Evolutionary conservation across 1,140 invertebrate species (phyloP), one percentile per base, ranked within the genome.

Genomic region (Rhyzopertha dominica): DNA sequence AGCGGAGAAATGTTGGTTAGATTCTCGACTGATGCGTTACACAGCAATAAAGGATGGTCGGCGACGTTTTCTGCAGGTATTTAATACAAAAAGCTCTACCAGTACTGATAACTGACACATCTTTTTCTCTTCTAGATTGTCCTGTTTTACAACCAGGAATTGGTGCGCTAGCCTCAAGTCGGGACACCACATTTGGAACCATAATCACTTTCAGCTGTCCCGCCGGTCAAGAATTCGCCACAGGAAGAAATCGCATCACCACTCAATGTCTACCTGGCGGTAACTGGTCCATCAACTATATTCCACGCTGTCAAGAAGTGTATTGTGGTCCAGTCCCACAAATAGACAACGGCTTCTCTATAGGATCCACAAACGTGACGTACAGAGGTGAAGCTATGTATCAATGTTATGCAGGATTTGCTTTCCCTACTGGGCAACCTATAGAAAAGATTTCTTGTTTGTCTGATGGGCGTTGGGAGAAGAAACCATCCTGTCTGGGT

Each of bases 321-420:
- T 98, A 97, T 63, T 98, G 94, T 69, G 92, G 92, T 38, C 91
- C 93, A 22, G 93, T 97, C 17, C 94, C 94, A 42, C 93, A 96
- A 75, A 97, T 97, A 43, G 90, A 95, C 57, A 98, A 96, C 65
- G 94, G 94, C 31, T 96, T 95, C 65, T 95, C 93, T 1, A 93
- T 95, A 62, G 88, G 86, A 32, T 92, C 93, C 1, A 87, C 89
- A 0, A 97, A 96, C 66, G 93, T 97, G 2, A 96, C 93, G 1
- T 97, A 91, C 57, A 79, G 81, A 47, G 94, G 93, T 9, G 74
- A 91, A 51, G 93, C 92, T 16, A 94, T 89, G 50, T 98, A 96
- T 66, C 90, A 95, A 59, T 97, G 94, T 67, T 96, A 97, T 61
- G 91, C 93, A 25, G 94, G 94, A 22, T 98, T 97, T 66, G 89